Evolutionary conservation across 2,888 invertebrate species (phyloP).

Genomic region (Cheilosia soror): DNA sequence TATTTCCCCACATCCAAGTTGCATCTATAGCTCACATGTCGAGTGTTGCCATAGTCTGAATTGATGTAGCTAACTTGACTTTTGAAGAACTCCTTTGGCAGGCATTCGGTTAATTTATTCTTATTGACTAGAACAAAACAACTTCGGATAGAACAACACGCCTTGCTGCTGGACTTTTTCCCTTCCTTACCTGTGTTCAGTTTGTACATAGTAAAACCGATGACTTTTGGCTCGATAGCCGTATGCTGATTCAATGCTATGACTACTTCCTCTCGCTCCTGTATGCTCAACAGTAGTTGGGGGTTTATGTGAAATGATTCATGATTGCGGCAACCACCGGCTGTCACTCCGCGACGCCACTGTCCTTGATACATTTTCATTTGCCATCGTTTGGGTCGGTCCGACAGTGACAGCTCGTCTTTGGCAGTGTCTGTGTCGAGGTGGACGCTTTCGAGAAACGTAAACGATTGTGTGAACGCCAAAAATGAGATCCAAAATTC

Average conservation of each 20-base stretch:
- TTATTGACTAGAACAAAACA: constrained; percentile 74
- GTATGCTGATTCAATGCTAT: constrained; percentile 95
- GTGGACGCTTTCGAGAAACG: constrained; percentile 92
- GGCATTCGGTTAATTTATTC: constrained; percentile 89
- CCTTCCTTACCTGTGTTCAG: constrained; percentile 77
- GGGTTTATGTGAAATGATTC: constrained; percentile 97
- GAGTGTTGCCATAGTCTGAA: constrained; percentile 95
- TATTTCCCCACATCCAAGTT: constrained; percentile 92
- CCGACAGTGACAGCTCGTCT: constrained; percentile 91
- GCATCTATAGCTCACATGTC: constrained; percentile 93
- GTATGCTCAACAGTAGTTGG: constrained; percentile 91
- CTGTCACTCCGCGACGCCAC: constrained; percentile 94
- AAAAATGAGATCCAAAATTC: constrained; percentile 93
- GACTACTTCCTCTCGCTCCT: constrained; percentile 92
- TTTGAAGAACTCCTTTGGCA: constrained; percentile 92
- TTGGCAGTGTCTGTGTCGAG: constrained; percentile 93
- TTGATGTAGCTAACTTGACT: constrained; percentile 94
- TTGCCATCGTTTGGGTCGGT: constrained; percentile 92
- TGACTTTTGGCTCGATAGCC: constrained; percentile 96
- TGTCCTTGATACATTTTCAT: constrained; percentile 93
- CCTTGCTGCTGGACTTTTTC: constrained; percentile 21
- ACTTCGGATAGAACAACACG: constrained; percentile 21
- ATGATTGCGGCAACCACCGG: constrained; percentile 95
- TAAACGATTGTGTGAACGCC: constrained; percentile 93
- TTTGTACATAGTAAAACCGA: constrained; percentile 94